These are phyloP conservation scores for Quadroppia sp. DNA, from an alignment of 2,888 invertebrate species.

Conservation along the genomic window DNA sequence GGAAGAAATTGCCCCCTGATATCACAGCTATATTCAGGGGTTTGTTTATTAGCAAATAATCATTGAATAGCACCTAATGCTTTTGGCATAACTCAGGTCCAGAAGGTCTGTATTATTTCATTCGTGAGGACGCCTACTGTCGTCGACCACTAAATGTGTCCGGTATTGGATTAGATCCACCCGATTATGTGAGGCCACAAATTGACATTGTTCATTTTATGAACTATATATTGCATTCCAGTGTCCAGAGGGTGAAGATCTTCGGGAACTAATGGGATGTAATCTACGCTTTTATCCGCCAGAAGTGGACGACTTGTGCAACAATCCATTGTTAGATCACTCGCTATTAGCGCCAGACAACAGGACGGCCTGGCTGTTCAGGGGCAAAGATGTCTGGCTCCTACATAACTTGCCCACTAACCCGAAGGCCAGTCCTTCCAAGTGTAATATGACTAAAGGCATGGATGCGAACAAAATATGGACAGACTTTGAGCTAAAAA, in stretches of 20 bases:
- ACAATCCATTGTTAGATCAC: not conserved
- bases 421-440: not conserved
- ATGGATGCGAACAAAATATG: not conserved
- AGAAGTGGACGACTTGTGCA: conserved; percentile 13
- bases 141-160: not conserved
- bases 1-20: conserved; percentile 9
- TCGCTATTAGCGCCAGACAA: not conserved
- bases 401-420: not conserved
- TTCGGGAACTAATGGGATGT: conserved; percentile 5
- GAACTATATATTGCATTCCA: not conserved
- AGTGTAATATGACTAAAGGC: not conserved
- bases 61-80: not conserved
- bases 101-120: not conserved
- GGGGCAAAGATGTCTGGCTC: not conserved
- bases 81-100: conserved; percentile 17
- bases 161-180: not conserved
- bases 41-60: not conserved
- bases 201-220: not conserved
- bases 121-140: conserved; percentile 6
- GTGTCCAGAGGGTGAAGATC: conserved; percentile 27
- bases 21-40: not conserved
- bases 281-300: not conserved
- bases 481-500: not conserved
- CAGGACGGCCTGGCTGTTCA: not conserved
- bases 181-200: not conserved